Conservation (phyloP, 2,888 invertebrate genomes). For the Tanytarsus gracilentus region DNA sequence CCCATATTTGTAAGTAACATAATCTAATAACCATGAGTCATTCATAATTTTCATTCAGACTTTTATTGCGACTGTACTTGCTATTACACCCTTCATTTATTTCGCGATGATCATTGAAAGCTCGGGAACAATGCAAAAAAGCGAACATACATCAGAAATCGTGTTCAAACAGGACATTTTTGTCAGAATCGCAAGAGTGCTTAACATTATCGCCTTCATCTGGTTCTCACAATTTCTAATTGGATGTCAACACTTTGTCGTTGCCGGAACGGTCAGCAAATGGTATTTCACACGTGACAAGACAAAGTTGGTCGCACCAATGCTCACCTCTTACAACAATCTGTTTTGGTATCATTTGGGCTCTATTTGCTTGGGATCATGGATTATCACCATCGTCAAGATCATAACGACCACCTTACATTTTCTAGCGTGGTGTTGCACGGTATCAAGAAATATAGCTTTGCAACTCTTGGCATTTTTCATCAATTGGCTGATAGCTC, state of each 20-base stretch:
- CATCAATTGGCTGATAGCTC: conserved; percentile 56
- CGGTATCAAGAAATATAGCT: conserved; percentile 46
- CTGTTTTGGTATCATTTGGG: background rate
- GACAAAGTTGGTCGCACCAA: background rate
- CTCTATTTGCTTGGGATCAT: background rate
- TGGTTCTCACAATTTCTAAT: background rate
- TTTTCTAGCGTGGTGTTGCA: too few species aligned
- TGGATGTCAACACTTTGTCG: background rate
- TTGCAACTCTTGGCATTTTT: conserved; percentile 46
- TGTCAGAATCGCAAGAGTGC: background rate
- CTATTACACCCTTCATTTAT: conserved; percentile 50
- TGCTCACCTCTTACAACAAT: background rate
- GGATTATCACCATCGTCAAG: too few species aligned
- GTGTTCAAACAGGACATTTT: conserved; percentile 31
- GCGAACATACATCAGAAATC: conserved; percentile 32
- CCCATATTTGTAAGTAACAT: conserved; percentile 49
- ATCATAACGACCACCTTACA: too few species aligned
- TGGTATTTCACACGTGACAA: background rate
- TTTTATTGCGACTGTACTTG: conserved; percentile 46
- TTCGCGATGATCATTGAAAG: conserved; percentile 55
- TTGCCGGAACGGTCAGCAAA: background rate
- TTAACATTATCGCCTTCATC: background rate
- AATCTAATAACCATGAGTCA: background rate
- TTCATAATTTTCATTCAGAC: conserved; percentile 48
- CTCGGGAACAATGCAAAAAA: too few species aligned